Conservation (phyloP, 2,888 invertebrate genomes). For the Erebia ligea region DNA sequence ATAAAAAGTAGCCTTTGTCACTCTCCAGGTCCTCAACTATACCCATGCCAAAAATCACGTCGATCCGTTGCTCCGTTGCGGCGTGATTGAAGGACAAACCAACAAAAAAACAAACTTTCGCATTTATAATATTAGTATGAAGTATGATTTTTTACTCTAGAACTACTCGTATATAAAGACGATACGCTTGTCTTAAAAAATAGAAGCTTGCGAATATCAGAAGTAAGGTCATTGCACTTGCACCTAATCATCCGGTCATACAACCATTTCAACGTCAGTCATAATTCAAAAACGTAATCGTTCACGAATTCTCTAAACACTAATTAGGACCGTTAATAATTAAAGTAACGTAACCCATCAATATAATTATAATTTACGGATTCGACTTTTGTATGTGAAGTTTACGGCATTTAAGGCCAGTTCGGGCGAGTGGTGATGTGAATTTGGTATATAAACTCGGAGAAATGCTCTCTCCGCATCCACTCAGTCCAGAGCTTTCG, state of each 20-base stretch:
- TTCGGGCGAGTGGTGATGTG: constrained; percentile 57
- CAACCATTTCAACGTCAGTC: constrained; percentile 16
- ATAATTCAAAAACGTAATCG: constrained; percentile 29
- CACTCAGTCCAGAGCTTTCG: constrained; percentile 65
- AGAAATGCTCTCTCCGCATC: constrained; percentile 80
- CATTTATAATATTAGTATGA: no score
- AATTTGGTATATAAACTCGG: constrained; percentile 70
- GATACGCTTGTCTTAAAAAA: not conserved
- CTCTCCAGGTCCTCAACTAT: no score
- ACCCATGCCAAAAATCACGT: no score
- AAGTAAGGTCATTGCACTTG: constrained; percentile 16
- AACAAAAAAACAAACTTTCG: no score
- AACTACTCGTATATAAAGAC: no score
- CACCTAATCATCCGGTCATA: constrained; percentile 15
- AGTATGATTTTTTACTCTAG: not conserved
- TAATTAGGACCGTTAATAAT: constrained; percentile 53
- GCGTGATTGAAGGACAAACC: no score
- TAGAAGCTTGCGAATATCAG: not conserved
- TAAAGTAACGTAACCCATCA: constrained; percentile 69
- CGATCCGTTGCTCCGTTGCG: no score
- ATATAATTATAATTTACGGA: constrained; percentile 70
- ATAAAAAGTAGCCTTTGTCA: no score
- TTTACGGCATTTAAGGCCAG: constrained; percentile 64
- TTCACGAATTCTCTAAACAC: constrained; percentile 38
- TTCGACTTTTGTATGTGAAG: constrained; percentile 70